Evolutionary conservation across 2,888 invertebrate species (phyloP).

Genomic region (Agonopterix heracliana): DNA sequence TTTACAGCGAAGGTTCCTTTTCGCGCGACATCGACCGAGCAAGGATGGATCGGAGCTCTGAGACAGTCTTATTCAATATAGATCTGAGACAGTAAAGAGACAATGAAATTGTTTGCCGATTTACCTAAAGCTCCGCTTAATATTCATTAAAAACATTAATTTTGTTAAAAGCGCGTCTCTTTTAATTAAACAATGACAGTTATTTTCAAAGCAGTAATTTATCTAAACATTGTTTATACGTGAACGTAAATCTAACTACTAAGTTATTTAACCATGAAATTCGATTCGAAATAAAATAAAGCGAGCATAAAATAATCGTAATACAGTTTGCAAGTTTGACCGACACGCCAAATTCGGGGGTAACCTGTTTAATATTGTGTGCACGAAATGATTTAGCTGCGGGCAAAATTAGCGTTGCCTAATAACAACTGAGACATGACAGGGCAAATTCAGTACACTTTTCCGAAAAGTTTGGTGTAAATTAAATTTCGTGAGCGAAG

Average conservation of each 20-base stretch:
- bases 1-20: conserved; percentile 31
- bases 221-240: neutral
- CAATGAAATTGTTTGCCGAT: conserved; percentile 37
- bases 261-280: conserved; percentile 25
- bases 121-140: conserved; percentile 24
- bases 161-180: conserved; percentile 26
- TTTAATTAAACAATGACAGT: conserved; percentile 9
- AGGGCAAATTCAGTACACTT: conserved; percentile 52
- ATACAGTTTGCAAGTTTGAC: conserved; percentile 46
- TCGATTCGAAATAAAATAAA: conserved; percentile 14
- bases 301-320: conserved; percentile 32
- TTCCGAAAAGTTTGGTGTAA: conserved; percentile 54
- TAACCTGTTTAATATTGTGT: conserved; percentile 51
- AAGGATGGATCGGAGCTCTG: conserved; percentile 46
- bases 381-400: conserved; percentile 46
- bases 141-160: conserved; percentile 33
- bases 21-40: conserved; percentile 21
- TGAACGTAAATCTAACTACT: conserved; percentile 9
- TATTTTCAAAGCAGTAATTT: neutral
- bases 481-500: conserved; percentile 50
- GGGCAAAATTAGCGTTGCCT: conserved; percentile 46
- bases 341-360: conserved; percentile 38
- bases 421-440: conserved; percentile 59
- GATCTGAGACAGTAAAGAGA: conserved; percentile 43
- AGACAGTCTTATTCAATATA: conserved; percentile 54